These are phyloP conservation scores for Tonatia bakeri DNA, from an alignment of 2,113 vertebrate species.

Conservation along the genomic window DNA sequence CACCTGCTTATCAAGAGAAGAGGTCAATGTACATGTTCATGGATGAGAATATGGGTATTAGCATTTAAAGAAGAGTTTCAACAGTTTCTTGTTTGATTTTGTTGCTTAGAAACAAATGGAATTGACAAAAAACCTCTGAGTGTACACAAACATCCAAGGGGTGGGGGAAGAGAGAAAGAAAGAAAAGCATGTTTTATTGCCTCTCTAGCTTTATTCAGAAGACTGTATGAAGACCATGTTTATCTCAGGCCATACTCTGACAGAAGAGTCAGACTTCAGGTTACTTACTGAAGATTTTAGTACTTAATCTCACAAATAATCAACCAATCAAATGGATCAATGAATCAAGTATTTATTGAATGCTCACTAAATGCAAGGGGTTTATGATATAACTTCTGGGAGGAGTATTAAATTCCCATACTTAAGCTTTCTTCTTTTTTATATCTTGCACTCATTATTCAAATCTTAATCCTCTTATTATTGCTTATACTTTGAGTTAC, in stretches of 20 bases:
- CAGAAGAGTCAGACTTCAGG: not conserved
- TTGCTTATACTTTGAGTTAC: not conserved
- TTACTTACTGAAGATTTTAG: not conserved
- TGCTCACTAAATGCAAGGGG: not conserved
- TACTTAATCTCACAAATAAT: not conserved
- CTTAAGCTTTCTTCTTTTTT: not conserved
- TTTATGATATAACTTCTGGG: not conserved
- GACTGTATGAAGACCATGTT: not conserved
- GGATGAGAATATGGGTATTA: not conserved
- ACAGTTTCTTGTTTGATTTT: not conserved
- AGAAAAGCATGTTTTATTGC: not conserved
- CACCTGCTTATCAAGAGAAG: not conserved
- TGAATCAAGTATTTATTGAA: not conserved
- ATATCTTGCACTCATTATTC: not conserved
- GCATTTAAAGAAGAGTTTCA: not conserved
- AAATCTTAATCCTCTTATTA: not conserved
- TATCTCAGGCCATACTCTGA: not conserved
- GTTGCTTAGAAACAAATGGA: not conserved
- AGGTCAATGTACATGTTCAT: not conserved
- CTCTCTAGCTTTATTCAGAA: not conserved
- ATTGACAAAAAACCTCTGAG: not conserved
- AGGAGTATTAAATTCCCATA: not conserved
- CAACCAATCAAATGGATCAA: not conserved
- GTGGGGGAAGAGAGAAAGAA: not conserved
- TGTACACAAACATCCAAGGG: not conserved